Base-by-base conservation (phyloP, 1,140 invertebrate genomes). In the Trissolcus basalis region DNA sequence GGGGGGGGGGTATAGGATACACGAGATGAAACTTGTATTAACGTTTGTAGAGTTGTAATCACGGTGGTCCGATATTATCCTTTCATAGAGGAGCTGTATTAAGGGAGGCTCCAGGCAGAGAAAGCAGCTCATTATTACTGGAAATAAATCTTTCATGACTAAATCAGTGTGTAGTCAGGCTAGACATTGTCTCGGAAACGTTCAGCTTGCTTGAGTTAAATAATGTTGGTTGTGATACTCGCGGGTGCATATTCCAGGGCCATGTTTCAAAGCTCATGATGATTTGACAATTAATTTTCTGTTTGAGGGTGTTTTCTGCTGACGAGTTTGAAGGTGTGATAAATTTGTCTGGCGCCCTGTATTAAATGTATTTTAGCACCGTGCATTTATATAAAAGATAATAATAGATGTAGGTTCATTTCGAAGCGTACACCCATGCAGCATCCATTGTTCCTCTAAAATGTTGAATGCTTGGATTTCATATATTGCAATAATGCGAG, bases 101-200 rank as follows among this genome's bases (percentile, higher is more conserved):
- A 63, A 54, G 41, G 48, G 43, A 64, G 48, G 47, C 59, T 75
- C 33, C 47, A 11, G 59, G 51, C 49, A 41, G 58, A 67, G 50
- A 65, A 50, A 50, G 56, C 44, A 4, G 14, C 58, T 77, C 63
- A 76, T 79, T 77, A 73, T 79, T 73, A 63, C 36, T 39, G 11
- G 63, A 54, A 59, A 70, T 80, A 67, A 72, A 78, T 80, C 71
- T 78, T 78, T 80, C 76, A 78, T 50, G 71, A 61, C 63, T 72
- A 77, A 79, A 77, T 79, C 68, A 76, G 68, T 63, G 54, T 47
- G 45, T 16, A 60, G 36, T 33, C 50, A 51, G 59, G 50, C 68
- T 47, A 72, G 56, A 69, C 68, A 72, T 70, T 76, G 61, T 73
- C 74, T 75, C 64, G 53, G 51, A 45, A 56, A 51, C 53, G 53